Percentiles rank a stretch among this genome's conserved stretches.
These are phyloP conservation scores for Atrichornis clamosus DNA, from an alignment of 2,113 vertebrate species.

Conservation along the genomic window DNA sequence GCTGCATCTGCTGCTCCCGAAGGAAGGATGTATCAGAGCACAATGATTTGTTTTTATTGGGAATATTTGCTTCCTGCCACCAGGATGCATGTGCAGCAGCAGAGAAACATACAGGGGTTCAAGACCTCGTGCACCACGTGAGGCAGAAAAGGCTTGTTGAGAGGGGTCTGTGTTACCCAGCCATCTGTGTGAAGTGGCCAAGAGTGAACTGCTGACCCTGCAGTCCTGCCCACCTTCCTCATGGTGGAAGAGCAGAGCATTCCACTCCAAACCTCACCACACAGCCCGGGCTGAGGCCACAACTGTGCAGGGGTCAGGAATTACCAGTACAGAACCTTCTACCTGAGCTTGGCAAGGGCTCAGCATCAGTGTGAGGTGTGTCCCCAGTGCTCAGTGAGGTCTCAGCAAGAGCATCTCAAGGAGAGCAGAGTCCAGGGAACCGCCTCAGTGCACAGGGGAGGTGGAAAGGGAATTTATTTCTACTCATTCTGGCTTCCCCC, in stretches of 20 bases:
- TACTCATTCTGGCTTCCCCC: background rate
- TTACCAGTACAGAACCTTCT: background rate
- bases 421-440: background rate
- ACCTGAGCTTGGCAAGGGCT: background rate
- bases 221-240: background rate
- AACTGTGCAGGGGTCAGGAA: background rate
- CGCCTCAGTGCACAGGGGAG: background rate
- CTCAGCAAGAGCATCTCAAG: background rate
- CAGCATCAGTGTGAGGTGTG: background rate
- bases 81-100: constrained; percentile 24
- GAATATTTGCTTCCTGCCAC: constrained; percentile 57
- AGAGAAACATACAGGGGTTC: background rate
- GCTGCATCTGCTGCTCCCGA: constrained; percentile 32
- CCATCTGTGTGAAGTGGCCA: background rate
- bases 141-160: background rate
- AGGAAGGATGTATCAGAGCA: constrained; percentile 42
- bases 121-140: background rate
- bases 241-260: background rate
- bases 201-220: background rate
- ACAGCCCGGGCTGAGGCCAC: background rate
- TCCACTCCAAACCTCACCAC: background rate
- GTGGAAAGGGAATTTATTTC: background rate
- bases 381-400: background rate
- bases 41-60: constrained; percentile 59
- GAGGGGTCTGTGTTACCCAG: background rate